A percentile compares a stretch with the other conserved stretches of the same genome.
phyloP scores from a whole-genome alignment of 2,113 vertebrate species.

The Porphyrio hochstetteri region DNA sequence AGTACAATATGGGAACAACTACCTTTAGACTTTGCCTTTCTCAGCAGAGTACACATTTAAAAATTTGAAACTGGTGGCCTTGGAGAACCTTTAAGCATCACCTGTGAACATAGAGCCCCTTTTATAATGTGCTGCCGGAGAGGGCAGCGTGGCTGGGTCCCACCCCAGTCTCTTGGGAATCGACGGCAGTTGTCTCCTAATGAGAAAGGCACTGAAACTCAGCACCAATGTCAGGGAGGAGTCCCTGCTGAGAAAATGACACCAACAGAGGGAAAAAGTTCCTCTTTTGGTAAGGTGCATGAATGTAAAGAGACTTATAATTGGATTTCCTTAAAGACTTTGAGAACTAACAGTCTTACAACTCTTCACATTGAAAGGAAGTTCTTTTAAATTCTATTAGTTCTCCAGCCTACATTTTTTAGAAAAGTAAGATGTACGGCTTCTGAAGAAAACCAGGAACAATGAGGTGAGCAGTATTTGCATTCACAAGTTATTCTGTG shows the following conservation, averaged over 20 bases:
- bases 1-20: not conserved
- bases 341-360: slow-evolving; percentile 76
- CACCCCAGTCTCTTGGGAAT: slow-evolving; percentile 22
- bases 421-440: slow-evolving; percentile 76
- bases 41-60: not conserved
- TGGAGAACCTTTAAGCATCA: not conserved
- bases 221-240: slow-evolving; percentile 65
- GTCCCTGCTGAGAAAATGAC: slow-evolving; percentile 78
- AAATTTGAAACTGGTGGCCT: not conserved
- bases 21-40: not conserved
- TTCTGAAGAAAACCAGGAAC: slow-evolving; percentile 81
- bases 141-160: not conserved
- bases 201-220: slow-evolving; percentile 73
- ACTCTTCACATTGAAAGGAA: slow-evolving; percentile 77
- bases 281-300: slow-evolving; percentile 73
- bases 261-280: slow-evolving; percentile 74
- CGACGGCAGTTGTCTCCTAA: slow-evolving; percentile 64
- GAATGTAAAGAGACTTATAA: slow-evolving; percentile 80
- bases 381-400: slow-evolving; percentile 82
- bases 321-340: slow-evolving; percentile 82
- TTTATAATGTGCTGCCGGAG: not conserved
- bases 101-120: not conserved
- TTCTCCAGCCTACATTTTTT: slow-evolving; percentile 78
- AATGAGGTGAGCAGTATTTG: slow-evolving; percentile 79
- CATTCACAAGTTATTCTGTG: slow-evolving; percentile 80